A percentile compares a stretch with the other conserved stretches of the same genome.
phyloP scores from a whole-genome alignment of 2,113 vertebrate species.

The Conger conger region DNA sequence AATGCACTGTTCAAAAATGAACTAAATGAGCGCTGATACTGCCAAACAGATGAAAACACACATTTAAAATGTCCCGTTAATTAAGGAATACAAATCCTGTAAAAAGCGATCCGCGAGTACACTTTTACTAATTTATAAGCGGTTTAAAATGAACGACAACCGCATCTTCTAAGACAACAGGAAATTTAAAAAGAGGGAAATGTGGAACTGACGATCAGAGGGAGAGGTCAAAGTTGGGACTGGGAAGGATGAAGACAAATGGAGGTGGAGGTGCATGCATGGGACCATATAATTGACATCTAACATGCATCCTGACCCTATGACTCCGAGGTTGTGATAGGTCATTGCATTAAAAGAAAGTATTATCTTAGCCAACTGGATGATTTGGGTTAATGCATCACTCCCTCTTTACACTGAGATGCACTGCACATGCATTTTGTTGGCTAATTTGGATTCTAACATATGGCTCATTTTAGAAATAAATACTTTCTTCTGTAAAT shows the following conservation, averaged over 20 bases:
- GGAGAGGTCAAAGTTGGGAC: conserved; percentile 59
- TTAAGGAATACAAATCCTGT: not conserved
- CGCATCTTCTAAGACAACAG: not conserved
- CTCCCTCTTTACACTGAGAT: conserved; percentile 19
- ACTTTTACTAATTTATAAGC: not conserved
- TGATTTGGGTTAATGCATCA: conserved; percentile 26
- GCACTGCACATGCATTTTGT: not conserved
- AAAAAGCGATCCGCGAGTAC: not conserved
- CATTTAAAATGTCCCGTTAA: not conserved
- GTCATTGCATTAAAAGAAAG: conserved; percentile 44
- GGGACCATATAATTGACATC: conserved; percentile 70
- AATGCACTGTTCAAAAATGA: not conserved
- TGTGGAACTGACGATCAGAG: not conserved
- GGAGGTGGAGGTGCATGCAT: conserved; percentile 49
- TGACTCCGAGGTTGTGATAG: conserved; percentile 55
- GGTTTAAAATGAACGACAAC: not conserved
- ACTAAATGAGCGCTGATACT: not conserved
- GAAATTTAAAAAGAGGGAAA: not conserved
- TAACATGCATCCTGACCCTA: conserved; percentile 62
- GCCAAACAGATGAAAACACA: not conserved
- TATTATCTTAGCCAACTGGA: conserved; percentile 35
- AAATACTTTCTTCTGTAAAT: not conserved
- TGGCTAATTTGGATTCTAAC: not conserved
- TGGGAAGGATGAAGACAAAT: conserved; percentile 73
- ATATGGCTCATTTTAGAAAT: not conserved